phyloP scores from a whole-genome alignment of 2,113 vertebrate genomes.

The Manacus vitellinus region DNA sequence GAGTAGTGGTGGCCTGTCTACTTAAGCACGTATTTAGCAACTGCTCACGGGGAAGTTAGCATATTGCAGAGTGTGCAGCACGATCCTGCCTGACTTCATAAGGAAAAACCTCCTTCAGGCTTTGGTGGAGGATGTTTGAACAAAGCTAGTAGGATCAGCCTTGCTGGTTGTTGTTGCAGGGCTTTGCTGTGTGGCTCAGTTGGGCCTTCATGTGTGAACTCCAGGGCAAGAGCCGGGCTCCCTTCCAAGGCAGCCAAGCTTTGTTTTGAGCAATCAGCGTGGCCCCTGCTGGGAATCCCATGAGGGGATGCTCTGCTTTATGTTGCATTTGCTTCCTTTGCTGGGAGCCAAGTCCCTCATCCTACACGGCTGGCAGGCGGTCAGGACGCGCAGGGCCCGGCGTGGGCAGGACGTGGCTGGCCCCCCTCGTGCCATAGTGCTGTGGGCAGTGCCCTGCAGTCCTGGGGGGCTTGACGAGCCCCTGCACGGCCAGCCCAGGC shows the following conservation, averaged over 20 bases:
- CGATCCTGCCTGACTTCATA: neutral
- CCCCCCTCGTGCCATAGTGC: accelerated
- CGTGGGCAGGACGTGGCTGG: accelerated
- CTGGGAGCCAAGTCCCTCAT: neutral
- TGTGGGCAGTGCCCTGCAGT: neutral
- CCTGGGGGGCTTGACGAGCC: neutral
- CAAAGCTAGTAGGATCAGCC: neutral
- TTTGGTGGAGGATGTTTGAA: neutral
- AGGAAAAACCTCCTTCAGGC: neutral
- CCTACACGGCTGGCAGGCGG: neutral
- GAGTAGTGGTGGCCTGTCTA: slow-evolving; percentile 1
- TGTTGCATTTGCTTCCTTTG: neutral
- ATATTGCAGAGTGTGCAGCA: neutral
- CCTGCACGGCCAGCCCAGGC: neutral
- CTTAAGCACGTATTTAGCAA: slow-evolving; percentile 23
- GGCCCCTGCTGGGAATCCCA: neutral
- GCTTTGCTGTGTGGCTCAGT: neutral
- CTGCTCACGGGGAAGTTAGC: neutral
- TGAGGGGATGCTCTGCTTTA: neutral
- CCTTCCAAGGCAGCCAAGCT: neutral
- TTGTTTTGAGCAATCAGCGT: neutral
- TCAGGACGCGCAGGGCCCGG: accelerated
- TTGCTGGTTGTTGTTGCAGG: neutral
- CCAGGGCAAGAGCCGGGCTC: neutral
- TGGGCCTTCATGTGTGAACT: neutral